Evolutionary conservation across 2,113 vertebrate genomes (phyloP), one percentile per base, ranked within the genome.

Genomic region (Oryzias celebensis): DNA sequence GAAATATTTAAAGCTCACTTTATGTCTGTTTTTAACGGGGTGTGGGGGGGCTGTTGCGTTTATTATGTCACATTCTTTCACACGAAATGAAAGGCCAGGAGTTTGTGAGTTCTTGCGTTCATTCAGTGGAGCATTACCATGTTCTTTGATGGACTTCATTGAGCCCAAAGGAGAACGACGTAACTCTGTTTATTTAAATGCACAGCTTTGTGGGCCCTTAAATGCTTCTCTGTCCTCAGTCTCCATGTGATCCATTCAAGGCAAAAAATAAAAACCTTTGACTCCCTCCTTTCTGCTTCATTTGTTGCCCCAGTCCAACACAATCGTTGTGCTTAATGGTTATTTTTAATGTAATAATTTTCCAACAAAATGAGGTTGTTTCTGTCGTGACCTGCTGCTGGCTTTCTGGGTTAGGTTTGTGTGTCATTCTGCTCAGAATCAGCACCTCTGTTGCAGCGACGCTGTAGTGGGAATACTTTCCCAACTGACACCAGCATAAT

Each of bases 31-130:
- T 78, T 85, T 73, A 58, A 64, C 54, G 45, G 59, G 18, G 42
- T 44, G 28, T 4, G 14, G 14, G 2, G 51, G 50, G 58, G 53
- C 22, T 42, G 70, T 51, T 58, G 77, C 80, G 73, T 85, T 89
- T 85, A 88, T 88, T 85, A 87, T 86, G 87, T 86, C 75, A 81
- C 84, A 80, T 89, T 89, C 85, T 87, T 91, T 91, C 88, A 89
- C 85, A 87, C 80, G 51, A 76, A 81, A 76, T 83, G 78, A 90
- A 88, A 88, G 85, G 80, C 71, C 66, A 52, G 52, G 62, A 82
- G 85, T 89, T 85, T 71, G 77, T 77, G 77, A 75, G 85, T 85
- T 78, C 81, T 73, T 70, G 75, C 58, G 54, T 84, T 79, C 81
- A 84, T 92, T 90, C 82, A 90, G 41, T 62, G 49, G 31, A 62